A percentile compares a stretch with the other conserved stretches of the same genome.
These are phyloP conservation scores for Brachionus sp. DNA, from an alignment of 1,140 invertebrate species.

Conservation along the genomic window DNA sequence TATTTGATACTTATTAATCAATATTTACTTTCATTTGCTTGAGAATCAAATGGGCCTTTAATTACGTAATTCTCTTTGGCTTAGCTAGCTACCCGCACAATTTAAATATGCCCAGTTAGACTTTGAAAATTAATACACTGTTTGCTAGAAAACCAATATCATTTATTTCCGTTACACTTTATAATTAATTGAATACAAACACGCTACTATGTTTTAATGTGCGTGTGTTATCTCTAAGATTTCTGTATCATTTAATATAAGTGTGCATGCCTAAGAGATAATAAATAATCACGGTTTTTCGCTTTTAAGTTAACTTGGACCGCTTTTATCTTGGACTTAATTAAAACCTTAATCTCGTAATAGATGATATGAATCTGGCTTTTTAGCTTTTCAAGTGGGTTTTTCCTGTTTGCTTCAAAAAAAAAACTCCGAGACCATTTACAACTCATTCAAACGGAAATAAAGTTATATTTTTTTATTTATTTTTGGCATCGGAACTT, in stretches of 20 bases:
- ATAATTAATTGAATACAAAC: slow-evolving; percentile 28
- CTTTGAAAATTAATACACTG: background rate
- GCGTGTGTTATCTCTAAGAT: slow-evolving; percentile 25
- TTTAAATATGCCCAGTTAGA: background rate
- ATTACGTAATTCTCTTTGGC: background rate
- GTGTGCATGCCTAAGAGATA: slow-evolving; percentile 21
- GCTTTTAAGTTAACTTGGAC: background rate
- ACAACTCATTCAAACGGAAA: background rate
- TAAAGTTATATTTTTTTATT: slow-evolving; percentile 21
- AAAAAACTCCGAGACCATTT: background rate
- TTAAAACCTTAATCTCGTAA: slow-evolving; percentile 40
- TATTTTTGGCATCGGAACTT: background rate
- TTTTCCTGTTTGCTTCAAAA: background rate
- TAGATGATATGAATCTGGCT: background rate
- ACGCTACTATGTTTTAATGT: slow-evolving; percentile 16
- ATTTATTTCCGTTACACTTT: slow-evolving; percentile 38
- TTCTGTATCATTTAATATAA: slow-evolving; percentile 29
- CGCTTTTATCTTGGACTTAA: background rate
- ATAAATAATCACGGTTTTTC: slow-evolving; percentile 13
- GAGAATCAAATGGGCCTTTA: background rate
- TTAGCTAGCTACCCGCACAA: background rate
- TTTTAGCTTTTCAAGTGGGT: background rate
- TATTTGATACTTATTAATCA: background rate
- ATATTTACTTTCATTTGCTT: background rate
- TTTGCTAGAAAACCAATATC: background rate